These are phyloP conservation scores for Daboia siamensis DNA, from an alignment of 2,113 vertebrate genomes.

Conservation along the genomic window DNA sequence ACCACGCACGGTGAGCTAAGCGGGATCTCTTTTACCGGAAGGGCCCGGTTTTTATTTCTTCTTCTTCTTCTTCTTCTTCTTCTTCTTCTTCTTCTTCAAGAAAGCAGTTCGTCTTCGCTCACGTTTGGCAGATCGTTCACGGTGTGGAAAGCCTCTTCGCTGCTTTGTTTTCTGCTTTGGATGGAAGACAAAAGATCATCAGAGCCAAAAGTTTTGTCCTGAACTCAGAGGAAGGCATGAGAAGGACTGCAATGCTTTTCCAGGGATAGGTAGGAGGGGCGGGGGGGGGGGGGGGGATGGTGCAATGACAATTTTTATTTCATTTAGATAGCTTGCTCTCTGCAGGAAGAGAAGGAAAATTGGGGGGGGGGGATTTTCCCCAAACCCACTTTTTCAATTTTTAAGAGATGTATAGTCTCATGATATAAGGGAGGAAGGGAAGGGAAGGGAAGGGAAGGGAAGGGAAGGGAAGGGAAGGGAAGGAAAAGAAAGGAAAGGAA, in stretches of 20 bases:
- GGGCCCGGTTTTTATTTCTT: neutral
- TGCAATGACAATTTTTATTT: neutral
- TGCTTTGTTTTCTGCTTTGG: slow-evolving; percentile 85
- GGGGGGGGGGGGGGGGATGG: neutral
- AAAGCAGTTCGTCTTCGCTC: slow-evolving; percentile 85
- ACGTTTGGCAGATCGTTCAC: slow-evolving; percentile 78
- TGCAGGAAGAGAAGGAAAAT: neutral
- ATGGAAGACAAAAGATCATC: slow-evolving; percentile 43
- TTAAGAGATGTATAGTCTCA: neutral
- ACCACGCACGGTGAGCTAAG: neutral
- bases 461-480: slow-evolving; percentile 53
- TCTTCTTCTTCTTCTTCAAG: slow-evolving; percentile 64
- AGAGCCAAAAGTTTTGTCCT: neutral
- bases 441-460: neutral
- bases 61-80: too few species aligned
- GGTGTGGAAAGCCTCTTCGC: slow-evolving; percentile 77
- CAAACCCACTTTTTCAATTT: neutral
- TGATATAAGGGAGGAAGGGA: neutral
- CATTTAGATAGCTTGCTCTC: neutral
- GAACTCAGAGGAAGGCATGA: too few species aligned
- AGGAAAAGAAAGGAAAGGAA: slow-evolving; percentile 42
- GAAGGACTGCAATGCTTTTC: neutral
- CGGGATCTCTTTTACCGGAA: neutral
- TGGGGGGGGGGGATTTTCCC: neutral
- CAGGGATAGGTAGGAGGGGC: too few species aligned